Evolutionary conservation across 2,888 invertebrate genomes (phyloP).

Genomic region (Patella caerulea): DNA sequence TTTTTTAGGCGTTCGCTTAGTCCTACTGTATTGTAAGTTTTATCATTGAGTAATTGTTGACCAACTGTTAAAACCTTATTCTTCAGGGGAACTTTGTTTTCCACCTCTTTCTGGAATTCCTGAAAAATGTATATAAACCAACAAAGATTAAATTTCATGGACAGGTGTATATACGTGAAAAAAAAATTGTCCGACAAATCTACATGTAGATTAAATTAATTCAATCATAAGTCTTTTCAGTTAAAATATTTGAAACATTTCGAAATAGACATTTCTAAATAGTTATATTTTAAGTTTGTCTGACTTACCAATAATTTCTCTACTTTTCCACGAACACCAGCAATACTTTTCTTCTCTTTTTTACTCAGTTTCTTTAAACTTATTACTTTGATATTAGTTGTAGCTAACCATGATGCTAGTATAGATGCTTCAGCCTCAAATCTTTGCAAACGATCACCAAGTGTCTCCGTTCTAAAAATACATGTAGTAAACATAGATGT

Average conservation of each 20-base stretch:
- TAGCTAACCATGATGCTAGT: slow-evolving; percentile 61
- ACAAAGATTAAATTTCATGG: neutral
- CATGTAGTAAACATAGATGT: too few relatives aligned
- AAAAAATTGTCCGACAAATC: neutral
- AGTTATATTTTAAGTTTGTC: too few relatives aligned
- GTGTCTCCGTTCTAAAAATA: slow-evolving; percentile 57
- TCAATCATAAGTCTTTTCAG: too few relatives aligned
- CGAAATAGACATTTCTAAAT: too few relatives aligned
- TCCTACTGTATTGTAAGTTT: slow-evolving; percentile 52
- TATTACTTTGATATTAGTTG: slow-evolving; percentile 56
- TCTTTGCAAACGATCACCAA: slow-evolving; percentile 62
- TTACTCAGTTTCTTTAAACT: slow-evolving; percentile 58
- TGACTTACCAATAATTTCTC: slow-evolving; percentile 65
- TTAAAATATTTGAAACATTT: too few relatives aligned
- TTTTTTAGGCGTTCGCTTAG: slow-evolving; percentile 51
- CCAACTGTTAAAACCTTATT: slow-evolving; percentile 59
- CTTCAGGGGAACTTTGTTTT: slow-evolving; percentile 60
- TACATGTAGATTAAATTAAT: neutral
- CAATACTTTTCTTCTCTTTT: slow-evolving; percentile 59
- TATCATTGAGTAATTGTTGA: slow-evolving; percentile 55
- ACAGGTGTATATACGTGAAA: neutral
- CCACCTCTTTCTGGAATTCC: slow-evolving; percentile 68
- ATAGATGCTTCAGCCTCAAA: slow-evolving; percentile 64
- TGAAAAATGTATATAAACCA: slow-evolving; percentile 31
- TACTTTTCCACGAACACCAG: slow-evolving; percentile 57